Evolutionary conservation across 2,888 invertebrate species (phyloP), one percentile per base, ranked within the genome.

Genomic region (Nomada lathburiana): DNA sequence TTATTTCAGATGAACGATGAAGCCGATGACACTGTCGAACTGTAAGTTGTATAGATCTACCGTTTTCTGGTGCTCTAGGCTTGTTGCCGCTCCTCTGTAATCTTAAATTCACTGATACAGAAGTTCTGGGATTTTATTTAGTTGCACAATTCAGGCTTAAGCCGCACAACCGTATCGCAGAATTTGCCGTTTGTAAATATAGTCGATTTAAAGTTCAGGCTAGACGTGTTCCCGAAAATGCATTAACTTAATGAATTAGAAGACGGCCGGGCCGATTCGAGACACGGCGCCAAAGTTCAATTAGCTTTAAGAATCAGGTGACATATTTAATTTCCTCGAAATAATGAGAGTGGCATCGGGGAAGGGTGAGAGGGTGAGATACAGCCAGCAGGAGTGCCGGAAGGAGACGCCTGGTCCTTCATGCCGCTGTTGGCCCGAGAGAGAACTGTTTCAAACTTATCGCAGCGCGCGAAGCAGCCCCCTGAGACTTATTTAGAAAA

Each of bases 291-390:
- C 80, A 63, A 64, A 80, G 75, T 90, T 90, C 90, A 91, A 91
- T 92, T 91, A 92, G 90, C 87, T 89, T 91, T 90, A 91, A 91
- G 90, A 89, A 89, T 90, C 90, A 89, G 89, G 90, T 89, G 92
- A 92, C 92, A 91, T 91, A 91, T 93, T 93, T 92, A 92, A 93
- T 93, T 93, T 93, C 92, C 92, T 91, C 76, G 86, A 89, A 90
- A 91, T 92, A 92, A 92, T 92, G 93, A 91, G 90, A 92, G 91
- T 92, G 90, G 91, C 82, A 90, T 86, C 84, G 82, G 84, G 89
- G 87, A 89, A 87, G 87, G 86, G 76, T 65, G 80, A 60, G 78
- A 69, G 55, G 80, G 83, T 80, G 87, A 91, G 92, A 91, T 90
- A 92, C 60, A 78, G 70, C 86, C 89, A 85, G 86, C 79, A 90